Evolutionary conservation across 64 coral and sea anemone genomes (phyloP).

Genomic region (Astreopora myriophthalma): DNA sequence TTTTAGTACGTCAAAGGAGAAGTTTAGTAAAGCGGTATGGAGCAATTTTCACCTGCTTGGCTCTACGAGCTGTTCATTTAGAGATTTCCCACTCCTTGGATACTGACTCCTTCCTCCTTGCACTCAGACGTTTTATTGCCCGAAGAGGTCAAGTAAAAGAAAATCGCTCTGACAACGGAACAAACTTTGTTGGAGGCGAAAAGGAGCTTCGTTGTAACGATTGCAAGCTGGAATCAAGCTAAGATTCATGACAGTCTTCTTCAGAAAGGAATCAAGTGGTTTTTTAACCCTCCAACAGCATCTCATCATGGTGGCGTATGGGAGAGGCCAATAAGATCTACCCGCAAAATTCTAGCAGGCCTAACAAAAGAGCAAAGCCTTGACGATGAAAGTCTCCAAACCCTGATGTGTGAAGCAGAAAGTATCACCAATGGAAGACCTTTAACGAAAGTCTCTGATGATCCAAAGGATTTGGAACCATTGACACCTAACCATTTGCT

Average conservation of each 20-base stretch:
- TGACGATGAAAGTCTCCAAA: slow-evolving; percentile 3
- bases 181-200: too few species aligned
- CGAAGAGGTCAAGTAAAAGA: not conserved
- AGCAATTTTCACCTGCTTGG: not conserved
- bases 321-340: too few species aligned
- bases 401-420: too few species aligned
- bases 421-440: too few species aligned
- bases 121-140: not conserved
- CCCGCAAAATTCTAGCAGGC: not conserved
- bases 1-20: not conserved
- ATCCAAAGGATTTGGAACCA: too few species aligned
- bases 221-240: too few species aligned
- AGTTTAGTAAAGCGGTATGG: not conserved
- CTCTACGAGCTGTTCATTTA: not conserved
- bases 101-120: not conserved
- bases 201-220: too few species aligned
- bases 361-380: not conserved
- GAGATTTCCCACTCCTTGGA: not conserved
- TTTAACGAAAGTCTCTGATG: too few species aligned
- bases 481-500: too few species aligned
- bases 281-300: slow-evolving; percentile 23
- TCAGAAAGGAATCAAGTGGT: slow-evolving; percentile 18
- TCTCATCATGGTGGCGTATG: slow-evolving; percentile 55
- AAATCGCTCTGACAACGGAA: not conserved
- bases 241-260: slow-evolving; percentile 13